Conservation (phyloP, 1,140 invertebrate species). For the Leguminivora glycinivorella region DNA sequence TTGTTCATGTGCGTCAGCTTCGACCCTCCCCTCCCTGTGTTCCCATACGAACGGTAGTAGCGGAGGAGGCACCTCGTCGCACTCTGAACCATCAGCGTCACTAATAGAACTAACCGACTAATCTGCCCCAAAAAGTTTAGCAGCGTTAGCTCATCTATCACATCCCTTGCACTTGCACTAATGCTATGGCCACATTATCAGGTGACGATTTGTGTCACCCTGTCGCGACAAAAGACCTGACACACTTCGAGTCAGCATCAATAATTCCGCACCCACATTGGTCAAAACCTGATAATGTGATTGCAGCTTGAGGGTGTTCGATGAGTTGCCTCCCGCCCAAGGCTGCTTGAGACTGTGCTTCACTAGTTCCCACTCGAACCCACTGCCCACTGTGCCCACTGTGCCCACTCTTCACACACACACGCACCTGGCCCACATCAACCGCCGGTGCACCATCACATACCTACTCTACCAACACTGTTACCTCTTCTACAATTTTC, state of each 20-base stretch:
- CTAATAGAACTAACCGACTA: slow-evolving; percentile 46
- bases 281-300: no score
- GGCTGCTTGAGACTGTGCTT: slow-evolving; percentile 40
- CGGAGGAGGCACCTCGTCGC: slow-evolving; percentile 41
- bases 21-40: slow-evolving; percentile 36
- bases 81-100: not conserved
- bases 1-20: slow-evolving; percentile 57
- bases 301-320: not conserved
- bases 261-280: no score
- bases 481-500: slow-evolving; percentile 30
- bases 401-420: slow-evolving; percentile 34
- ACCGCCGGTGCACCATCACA: slow-evolving; percentile 18
- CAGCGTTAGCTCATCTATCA: not conserved
- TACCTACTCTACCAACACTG: slow-evolving; percentile 32
- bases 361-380: slow-evolving; percentile 31
- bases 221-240: no score
- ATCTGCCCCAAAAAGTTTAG: slow-evolving; percentile 29
- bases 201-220: no score
- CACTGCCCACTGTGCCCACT: slow-evolving; percentile 35
- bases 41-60: slow-evolving; percentile 33
- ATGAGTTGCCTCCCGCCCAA: slow-evolving; percentile 38
- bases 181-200: no score
- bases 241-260: no score
- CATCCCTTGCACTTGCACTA: not conserved
- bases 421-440: slow-evolving; percentile 21